These are phyloP conservation scores for Ormyrus labotus DNA, from an alignment of 2,888 invertebrate species.

Conservation along the genomic window DNA sequence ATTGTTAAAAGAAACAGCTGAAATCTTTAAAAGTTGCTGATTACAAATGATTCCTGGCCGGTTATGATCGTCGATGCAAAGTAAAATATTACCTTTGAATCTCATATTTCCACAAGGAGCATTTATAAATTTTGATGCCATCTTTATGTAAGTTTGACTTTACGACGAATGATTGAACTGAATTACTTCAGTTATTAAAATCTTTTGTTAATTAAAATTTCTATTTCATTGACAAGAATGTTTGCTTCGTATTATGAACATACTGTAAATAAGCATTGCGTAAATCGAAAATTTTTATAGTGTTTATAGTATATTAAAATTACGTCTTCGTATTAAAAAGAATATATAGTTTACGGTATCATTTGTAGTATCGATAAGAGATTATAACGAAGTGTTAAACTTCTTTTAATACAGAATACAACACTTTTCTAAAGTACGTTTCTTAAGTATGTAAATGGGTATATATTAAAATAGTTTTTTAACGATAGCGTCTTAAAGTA, in stretches of 20 bases:
- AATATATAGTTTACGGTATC: constrained; percentile 20
- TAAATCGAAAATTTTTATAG: constrained; percentile 44
- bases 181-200: too few relatives aligned
- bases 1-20: too few relatives aligned
- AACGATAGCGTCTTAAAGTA: constrained; percentile 4
- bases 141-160: too few relatives aligned
- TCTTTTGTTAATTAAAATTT: not conserved
- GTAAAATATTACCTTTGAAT: too few relatives aligned
- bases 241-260: not conserved
- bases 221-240: constrained; percentile 12
- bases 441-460: constrained; percentile 1
- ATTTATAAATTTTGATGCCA: too few relatives aligned
- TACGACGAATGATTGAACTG: too few relatives aligned
- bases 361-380: constrained; percentile 27
- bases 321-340: constrained; percentile 28
- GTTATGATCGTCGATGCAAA: too few relatives aligned
- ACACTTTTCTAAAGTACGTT: constrained; percentile 42
- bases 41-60: too few relatives aligned
- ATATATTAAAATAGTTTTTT: constrained; percentile 36
- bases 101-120: too few relatives aligned
- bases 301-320: constrained; percentile 23
- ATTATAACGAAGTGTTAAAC: constrained; percentile 29
- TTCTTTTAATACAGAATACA: constrained; percentile 23
- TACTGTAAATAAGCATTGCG: constrained; percentile 48
- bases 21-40: too few relatives aligned